Base-by-base conservation (phyloP, 2,888 invertebrate species). In the Allophyes oxyacanthae region DNA sequence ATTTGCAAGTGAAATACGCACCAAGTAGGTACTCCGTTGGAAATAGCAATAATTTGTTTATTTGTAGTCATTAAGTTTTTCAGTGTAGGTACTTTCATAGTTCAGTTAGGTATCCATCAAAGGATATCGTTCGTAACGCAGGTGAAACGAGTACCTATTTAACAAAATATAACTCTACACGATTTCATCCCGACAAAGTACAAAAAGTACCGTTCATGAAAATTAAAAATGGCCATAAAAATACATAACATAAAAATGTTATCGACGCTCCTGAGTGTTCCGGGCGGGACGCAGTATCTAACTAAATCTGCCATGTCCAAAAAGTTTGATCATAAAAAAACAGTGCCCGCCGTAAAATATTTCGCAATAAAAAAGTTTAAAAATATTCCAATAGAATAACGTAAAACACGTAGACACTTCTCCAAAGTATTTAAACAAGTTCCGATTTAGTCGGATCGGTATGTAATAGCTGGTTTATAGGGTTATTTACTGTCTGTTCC, bases 261-360 rank as follows among this genome's bases (percentile, higher is more conserved):
- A 57, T 33, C 48, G 37, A 44, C 51, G 49, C 30, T 59, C 46
- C 44, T 54, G 50, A 59, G 46, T 63, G 54, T 64, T 68, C 46
- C 62, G 50, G 41, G 38, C 40, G 55, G 64, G 45, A 62, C 44
- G 25, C 28, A 28, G 8, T 44, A 59, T 61, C 61, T 58, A 69
- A 70, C 70, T 59, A 71, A 76, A 76, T 58, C 64, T 44, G 66
- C 41, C 64, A 58, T 48, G 52, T 50, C 70, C 65, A 68, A 78
- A 75, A 78, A 78, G 69, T 80, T 80, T 63, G 46, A 30, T 49
- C 76, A 67, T 80, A 76, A 81, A 81, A 79, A 69, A 73, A 72
- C 72, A 76, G 66, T 58, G 63, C 50, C 70, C 59, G 63, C 54
- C 67, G 59, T 77, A 76, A 78, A 79, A 79, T 76, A 69, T 78